Evolutionary conservation across 2,888 invertebrate genomes (phyloP).

Genomic region (Acronicta psi): DNA sequence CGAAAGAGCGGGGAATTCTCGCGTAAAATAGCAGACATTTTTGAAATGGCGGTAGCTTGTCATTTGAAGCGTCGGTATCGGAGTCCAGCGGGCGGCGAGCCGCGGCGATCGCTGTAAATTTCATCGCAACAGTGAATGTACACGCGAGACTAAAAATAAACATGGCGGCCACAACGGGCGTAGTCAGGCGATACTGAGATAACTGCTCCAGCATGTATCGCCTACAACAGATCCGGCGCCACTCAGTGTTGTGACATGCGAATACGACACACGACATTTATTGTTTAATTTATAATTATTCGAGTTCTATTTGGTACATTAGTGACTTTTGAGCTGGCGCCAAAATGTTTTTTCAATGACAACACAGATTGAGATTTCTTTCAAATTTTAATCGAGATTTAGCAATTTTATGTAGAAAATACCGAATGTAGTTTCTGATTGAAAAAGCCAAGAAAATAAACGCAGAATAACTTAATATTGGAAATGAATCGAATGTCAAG

Average conservation of each 20-base stretch:
- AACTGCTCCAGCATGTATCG: constrained; percentile 76
- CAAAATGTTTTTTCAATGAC: constrained; percentile 49
- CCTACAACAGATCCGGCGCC: constrained; percentile 69
- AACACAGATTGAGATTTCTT: constrained; percentile 12
- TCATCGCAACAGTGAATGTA: constrained; percentile 84
- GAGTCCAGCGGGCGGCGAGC: constrained; percentile 72
- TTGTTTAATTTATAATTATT: constrained; percentile 79
- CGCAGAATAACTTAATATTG: constrained; percentile 39
- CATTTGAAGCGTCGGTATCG: constrained; percentile 81
- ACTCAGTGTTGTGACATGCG: constrained; percentile 71
- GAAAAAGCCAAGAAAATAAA: constrained; percentile 33
- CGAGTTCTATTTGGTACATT: constrained; percentile 68
- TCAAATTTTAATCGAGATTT: constrained; percentile 10
- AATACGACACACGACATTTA: constrained; percentile 65
- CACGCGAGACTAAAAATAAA: constrained; percentile 85
- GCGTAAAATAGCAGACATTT: constrained; percentile 83
- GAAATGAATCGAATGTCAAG: constrained; percentile 49
- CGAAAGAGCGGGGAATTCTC: constrained; percentile 76
- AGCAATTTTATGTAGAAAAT: too few relatives aligned
- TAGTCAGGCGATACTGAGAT: constrained; percentile 83
- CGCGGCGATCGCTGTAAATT: constrained; percentile 81
- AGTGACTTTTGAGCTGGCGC: constrained; percentile 63
- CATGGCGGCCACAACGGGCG: constrained; percentile 79
- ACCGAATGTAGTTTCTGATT: constrained; percentile 10
- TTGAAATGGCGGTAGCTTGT: constrained; percentile 84